phyloP scores from a whole-genome alignment of 2,113 vertebrate species.

The Mustela nigripes region DNA sequence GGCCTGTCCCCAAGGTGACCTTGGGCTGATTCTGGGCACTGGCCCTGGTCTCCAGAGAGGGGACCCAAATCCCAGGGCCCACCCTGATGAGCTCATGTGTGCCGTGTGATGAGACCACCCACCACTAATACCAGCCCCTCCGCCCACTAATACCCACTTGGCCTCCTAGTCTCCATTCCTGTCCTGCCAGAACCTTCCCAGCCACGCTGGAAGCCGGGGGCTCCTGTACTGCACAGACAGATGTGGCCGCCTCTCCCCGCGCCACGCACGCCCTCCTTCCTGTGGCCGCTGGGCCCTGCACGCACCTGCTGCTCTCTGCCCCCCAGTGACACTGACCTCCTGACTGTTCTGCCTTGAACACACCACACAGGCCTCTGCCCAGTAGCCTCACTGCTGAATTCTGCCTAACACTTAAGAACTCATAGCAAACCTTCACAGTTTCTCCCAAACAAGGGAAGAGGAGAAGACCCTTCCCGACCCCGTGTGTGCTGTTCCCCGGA shows the following conservation, averaged over 20 bases:
- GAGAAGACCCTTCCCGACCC: rapidly evolving
- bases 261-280: rapidly evolving
- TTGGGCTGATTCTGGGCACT: no score
- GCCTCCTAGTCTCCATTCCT: neutral
- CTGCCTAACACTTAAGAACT: neutral
- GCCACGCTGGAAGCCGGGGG: rapidly evolving
- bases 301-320: neutral
- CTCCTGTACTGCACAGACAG: rapidly evolving
- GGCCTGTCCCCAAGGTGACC: neutral
- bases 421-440: neutral
- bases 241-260: rapidly evolving
- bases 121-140: rapidly evolving
- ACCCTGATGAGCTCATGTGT: rapidly evolving
- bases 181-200: neutral
- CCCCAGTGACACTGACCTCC: rapidly evolving
- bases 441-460: neutral
- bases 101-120: rapidly evolving
- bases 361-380: neutral
- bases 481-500: rapidly evolving
- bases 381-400: rapidly evolving
- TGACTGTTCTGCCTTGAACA: rapidly evolving
- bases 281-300: rapidly evolving
- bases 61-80: no score
- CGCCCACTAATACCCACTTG: rapidly evolving
- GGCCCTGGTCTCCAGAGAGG: neutral